Evolutionary conservation across 2,113 vertebrate genomes (phyloP).

Genomic region (Sialia sialis): DNA sequence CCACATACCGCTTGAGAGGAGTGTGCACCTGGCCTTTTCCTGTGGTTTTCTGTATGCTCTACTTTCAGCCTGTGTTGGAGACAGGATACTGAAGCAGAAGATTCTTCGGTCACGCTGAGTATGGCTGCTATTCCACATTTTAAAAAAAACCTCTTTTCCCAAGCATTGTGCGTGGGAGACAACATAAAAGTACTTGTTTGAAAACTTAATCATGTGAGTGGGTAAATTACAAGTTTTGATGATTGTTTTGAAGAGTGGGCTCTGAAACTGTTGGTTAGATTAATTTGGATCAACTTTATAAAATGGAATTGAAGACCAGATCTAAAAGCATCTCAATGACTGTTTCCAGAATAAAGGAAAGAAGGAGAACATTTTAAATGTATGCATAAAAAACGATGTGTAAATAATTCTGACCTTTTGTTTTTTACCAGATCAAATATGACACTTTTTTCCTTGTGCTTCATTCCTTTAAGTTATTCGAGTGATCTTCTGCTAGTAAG

Average conservation of each 20-base stretch:
- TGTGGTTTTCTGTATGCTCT: not conserved
- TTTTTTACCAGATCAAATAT: not conserved
- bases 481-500: not conserved
- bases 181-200: not conserved
- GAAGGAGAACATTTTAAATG: not conserved
- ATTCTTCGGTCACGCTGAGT: not conserved
- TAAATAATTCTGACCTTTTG: not conserved
- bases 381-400: not conserved
- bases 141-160: not conserved
- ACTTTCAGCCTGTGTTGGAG: not conserved
- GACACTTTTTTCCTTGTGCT: not conserved
- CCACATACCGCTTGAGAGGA: not conserved
- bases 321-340: not conserved
- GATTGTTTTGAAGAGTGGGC: not conserved
- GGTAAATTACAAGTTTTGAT: not conserved
- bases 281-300: not conserved
- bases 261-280: not conserved
- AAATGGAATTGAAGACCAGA: not conserved
- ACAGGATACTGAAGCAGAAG: not conserved
- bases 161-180: not conserved
- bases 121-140: not conserved
- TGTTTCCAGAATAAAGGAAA: not conserved
- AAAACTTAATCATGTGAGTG: not conserved
- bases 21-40: not conserved
- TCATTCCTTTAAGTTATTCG: not conserved